These are phyloP conservation scores for Hylia prasina DNA, from an alignment of 2,113 vertebrate species.

Conservation along the genomic window DNA sequence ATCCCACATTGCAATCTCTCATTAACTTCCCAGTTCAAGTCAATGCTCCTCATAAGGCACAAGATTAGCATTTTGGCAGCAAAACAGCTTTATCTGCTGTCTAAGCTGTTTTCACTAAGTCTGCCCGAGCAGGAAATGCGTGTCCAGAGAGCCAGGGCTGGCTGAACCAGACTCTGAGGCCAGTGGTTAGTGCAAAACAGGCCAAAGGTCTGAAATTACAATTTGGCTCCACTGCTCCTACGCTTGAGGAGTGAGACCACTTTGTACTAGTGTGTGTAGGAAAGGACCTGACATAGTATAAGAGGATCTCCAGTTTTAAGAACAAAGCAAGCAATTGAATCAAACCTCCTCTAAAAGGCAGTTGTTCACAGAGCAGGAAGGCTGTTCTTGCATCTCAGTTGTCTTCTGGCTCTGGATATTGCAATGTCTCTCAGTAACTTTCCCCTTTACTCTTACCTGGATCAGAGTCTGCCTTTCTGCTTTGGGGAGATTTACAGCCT, in stretches of 20 bases:
- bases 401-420: background rate
- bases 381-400: background rate
- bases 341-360: background rate
- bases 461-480: constrained; percentile 93
- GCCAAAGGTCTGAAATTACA: constrained; percentile 23
- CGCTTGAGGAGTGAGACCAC: background rate
- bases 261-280: background rate
- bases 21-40: background rate
- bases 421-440: background rate
- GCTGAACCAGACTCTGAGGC: background rate
- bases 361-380: background rate
- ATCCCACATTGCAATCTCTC: background rate
- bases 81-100: constrained; percentile 26
- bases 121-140: background rate
- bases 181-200: background rate
- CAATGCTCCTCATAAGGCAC: background rate
- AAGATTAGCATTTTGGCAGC: constrained; percentile 10
- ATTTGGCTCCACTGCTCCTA: background rate
- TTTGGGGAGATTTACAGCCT: constrained; percentile 95
- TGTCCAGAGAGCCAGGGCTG: background rate
- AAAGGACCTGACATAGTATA: background rate
- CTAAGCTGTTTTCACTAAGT: constrained; percentile 16
- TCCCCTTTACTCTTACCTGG: constrained; percentile 77
- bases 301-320: background rate
- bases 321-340: background rate